Evolutionary conservation across 23 tunicate species (phyloP).

Genomic region (Halocynthia aurantium): DNA sequence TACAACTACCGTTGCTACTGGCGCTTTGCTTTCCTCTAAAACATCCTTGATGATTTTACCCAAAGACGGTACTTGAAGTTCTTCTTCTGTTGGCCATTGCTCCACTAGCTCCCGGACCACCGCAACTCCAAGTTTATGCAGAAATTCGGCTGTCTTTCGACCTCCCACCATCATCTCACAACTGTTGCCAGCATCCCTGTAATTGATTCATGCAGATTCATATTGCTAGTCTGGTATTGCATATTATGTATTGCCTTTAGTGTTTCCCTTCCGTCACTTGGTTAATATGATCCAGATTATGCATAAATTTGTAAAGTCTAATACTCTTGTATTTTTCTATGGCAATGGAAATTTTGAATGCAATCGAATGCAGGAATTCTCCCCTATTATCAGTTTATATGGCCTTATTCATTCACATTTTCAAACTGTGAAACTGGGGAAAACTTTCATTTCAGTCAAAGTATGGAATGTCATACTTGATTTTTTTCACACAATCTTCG

Average conservation of each 20-base stretch:
- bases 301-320: too few species aligned
- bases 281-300: too few species aligned
- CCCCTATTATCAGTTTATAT: neutral
- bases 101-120: constrained; percentile 39
- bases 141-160: constrained; percentile 31
- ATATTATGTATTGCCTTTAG: too few species aligned
- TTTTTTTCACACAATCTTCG: constrained; percentile 58
- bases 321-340: too few species aligned
- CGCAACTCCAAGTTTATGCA: constrained; percentile 34
- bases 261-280: too few species aligned
- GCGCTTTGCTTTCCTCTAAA: constrained; percentile 4
- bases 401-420: neutral
- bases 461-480: constrained; percentile 47
- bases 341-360: too few species aligned
- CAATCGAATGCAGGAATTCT: too few species aligned
- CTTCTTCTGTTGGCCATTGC: constrained; percentile 64
- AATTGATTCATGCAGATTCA: neutral
- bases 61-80: constrained; percentile 12
- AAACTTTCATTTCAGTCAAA: neutral
- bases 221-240: too few species aligned
- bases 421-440: neutral
- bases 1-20: constrained; percentile 22
- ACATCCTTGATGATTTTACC: constrained; percentile 1
- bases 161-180: constrained; percentile 51
- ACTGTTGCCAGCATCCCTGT: constrained; percentile 51